phyloP scores from a whole-genome alignment of 2,797 vertebrate species.

The Chaenodraco wilsoni region DNA sequence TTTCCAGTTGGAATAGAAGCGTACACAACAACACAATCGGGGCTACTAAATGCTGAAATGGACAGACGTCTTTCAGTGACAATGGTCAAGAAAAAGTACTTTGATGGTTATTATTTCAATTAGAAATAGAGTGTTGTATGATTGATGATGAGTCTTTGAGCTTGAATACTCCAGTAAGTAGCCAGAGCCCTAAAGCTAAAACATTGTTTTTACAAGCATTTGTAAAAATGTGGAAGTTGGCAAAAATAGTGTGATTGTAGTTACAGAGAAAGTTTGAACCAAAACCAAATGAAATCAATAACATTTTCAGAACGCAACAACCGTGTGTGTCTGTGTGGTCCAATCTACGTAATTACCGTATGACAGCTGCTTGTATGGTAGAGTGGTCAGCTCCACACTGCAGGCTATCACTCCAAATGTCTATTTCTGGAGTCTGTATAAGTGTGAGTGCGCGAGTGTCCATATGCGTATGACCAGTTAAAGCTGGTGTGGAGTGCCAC shows the following conservation, averaged over 20 bases:
- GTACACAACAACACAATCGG: no score
- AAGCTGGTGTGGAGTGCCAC: constrained; percentile 46
- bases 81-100: background rate
- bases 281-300: background rate
- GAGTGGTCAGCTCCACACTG: constrained; percentile 61
- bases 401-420: constrained; percentile 56
- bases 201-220: background rate
- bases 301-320: no score
- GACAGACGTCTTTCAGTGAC: background rate
- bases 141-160: no score
- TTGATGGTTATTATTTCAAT: background rate
- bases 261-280: background rate
- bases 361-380: constrained; percentile 66
- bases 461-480: constrained; percentile 47
- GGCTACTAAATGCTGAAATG: background rate
- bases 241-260: background rate
- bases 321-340: constrained; percentile 14
- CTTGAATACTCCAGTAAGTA: background rate
- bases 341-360: constrained; percentile 53
- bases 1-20: background rate
- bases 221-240: background rate
- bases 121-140: no score
- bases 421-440: constrained; percentile 52
- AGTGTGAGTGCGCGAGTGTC: constrained; percentile 14
- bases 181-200: background rate